Conservation (phyloP, 2,113 vertebrate genomes). For the Sprattus sprattus region DNA sequence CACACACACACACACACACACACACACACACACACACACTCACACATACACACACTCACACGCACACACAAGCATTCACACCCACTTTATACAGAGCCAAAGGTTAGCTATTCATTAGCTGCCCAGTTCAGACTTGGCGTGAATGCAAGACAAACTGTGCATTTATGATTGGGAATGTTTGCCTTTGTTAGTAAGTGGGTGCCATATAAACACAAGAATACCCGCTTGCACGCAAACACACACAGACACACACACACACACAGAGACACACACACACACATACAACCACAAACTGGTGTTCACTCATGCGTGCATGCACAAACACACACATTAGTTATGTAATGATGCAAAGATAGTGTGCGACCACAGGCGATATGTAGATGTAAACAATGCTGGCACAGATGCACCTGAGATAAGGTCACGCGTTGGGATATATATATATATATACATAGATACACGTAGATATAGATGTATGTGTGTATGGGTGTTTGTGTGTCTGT, state of each 20-base stretch:
- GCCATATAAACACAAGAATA: not conserved
- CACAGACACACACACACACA: not conserved
- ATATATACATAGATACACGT: too few species aligned
- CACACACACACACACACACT: not conserved
- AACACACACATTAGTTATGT: not conserved
- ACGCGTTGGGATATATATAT: too few species aligned
- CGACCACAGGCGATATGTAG: too few species aligned
- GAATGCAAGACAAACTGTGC: conserved; percentile 42
- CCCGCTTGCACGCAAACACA: not conserved
- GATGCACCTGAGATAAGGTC: too few species aligned
- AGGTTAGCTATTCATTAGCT: conserved; percentile 23
- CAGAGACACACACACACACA: not conserved
- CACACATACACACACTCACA: not conserved
- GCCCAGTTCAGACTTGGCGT: conserved; percentile 40
- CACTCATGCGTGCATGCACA: not conserved
- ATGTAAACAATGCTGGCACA: too few species aligned
- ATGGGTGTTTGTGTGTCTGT: too few species aligned
- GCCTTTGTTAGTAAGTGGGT: not conserved
- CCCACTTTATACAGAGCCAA: conserved; percentile 7
- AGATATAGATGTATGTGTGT: too few species aligned
- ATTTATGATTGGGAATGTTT: conserved; percentile 29
- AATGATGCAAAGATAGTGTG: not conserved
- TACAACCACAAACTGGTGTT: not conserved
- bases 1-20: not conserved
- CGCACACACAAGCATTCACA: not conserved